Evolutionary conservation across 2,797 vertebrate species (phyloP).

Genomic region (Botia kubotai): DNA sequence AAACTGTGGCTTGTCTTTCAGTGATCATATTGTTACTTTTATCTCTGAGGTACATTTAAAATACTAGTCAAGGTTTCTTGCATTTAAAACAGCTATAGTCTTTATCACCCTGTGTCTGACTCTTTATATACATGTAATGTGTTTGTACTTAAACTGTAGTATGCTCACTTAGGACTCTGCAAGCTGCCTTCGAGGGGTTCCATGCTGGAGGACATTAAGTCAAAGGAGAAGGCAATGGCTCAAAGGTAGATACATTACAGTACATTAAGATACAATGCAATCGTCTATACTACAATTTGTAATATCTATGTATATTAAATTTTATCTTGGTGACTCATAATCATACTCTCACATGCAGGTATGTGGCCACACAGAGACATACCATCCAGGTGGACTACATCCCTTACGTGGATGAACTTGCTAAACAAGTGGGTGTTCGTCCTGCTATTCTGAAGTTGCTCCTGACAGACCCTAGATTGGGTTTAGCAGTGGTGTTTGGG

Average conservation of each 20-base stretch:
- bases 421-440: slow-evolving; percentile 74
- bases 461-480: slow-evolving; percentile 84
- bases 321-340: background rate
- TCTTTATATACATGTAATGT: background rate
- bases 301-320: background rate
- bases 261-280: too few relatives aligned
- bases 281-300: background rate
- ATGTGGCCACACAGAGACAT: slow-evolving; percentile 83
- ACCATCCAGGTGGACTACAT: slow-evolving; percentile 89
- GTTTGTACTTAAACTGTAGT: background rate
- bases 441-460: slow-evolving; percentile 76
- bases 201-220: slow-evolving; percentile 76
- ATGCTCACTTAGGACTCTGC: slow-evolving; percentile 44
- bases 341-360: slow-evolving; percentile 71
- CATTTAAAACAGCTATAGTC: background rate
- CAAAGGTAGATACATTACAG: slow-evolving; percentile 59
- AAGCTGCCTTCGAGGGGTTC: slow-evolving; percentile 72
- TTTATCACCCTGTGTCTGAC: too few relatives aligned
- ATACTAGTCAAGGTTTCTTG: background rate
- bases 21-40: too few relatives aligned
- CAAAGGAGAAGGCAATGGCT: slow-evolving; percentile 70
- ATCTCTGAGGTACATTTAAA: too few relatives aligned
- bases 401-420: slow-evolving; percentile 87
- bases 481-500: slow-evolving; percentile 73
- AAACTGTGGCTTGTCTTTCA: background rate